phyloP scores from a whole-genome alignment of 2,113 vertebrate species.

The Corythoichthys haematopterus region DNA sequence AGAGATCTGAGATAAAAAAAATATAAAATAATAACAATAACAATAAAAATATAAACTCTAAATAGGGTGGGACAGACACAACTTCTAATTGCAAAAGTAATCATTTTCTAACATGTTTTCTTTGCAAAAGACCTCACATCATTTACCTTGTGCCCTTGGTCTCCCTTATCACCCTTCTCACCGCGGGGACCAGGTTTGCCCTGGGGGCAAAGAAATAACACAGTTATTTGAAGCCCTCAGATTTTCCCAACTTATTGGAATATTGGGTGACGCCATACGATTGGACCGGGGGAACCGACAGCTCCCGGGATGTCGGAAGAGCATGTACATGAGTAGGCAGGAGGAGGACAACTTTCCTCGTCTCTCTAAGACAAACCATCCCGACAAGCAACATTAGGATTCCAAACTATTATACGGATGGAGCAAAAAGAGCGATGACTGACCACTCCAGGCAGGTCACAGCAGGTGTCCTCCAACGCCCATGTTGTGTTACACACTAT shows the following conservation, averaged over 20 bases:
- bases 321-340: slow-evolving; percentile 75
- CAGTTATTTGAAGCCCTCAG: not conserved
- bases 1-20: not conserved
- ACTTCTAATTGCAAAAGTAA: too few relatives aligned
- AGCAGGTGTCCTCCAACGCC: slow-evolving; percentile 82
- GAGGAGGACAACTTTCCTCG: slow-evolving; percentile 78
- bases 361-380: slow-evolving; percentile 73
- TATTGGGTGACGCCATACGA: slow-evolving; percentile 66
- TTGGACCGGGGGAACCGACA: slow-evolving; percentile 77
- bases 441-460: slow-evolving; percentile 84
- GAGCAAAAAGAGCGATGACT: slow-evolving; percentile 27
- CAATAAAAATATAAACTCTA: too few relatives aligned
- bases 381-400: not conserved
- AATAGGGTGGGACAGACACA: too few relatives aligned
- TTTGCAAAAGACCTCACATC: not conserved
- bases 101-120: not conserved
- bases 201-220: slow-evolving; percentile 54
- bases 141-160: slow-evolving; percentile 80
- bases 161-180: slow-evolving; percentile 82
- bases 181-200: slow-evolving; percentile 83
- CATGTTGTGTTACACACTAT: slow-evolving; percentile 80
- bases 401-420: not conserved
- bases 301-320: slow-evolving; percentile 73
- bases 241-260: not conserved
- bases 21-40: too few relatives aligned